Percentiles rank a stretch among this genome's conserved stretches.
phyloP scores from a whole-genome alignment of 2,888 invertebrate genomes.

The Hartigia nigra region DNA sequence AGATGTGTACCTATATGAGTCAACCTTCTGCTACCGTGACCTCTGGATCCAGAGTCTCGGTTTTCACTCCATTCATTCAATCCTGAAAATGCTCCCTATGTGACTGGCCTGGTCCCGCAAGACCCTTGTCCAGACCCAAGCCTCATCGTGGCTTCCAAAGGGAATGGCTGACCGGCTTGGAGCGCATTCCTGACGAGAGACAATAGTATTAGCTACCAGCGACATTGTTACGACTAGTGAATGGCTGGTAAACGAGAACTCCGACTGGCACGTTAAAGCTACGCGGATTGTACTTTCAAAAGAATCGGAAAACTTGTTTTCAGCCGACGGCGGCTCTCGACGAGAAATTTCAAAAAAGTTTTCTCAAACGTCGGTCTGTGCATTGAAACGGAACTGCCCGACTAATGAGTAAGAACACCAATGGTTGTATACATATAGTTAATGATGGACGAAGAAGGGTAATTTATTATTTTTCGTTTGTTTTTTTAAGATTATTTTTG shows the following conservation, averaged over 20 bases:
- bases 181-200: slow-evolving; percentile 1
- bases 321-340: not conserved
- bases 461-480: not conserved
- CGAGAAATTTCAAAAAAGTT: not conserved
- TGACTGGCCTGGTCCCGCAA: not conserved
- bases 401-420: not conserved
- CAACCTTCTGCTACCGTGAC: slow-evolving; percentile 7
- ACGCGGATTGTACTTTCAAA: not conserved
- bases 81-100: slow-evolving; percentile 15
- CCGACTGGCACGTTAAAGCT: not conserved
- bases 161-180: not conserved
- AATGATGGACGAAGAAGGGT: not conserved
- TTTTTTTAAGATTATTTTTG: not conserved
- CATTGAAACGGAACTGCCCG: not conserved
- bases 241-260: slow-evolving; percentile 13
- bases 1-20: not conserved
- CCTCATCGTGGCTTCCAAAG: not conserved
- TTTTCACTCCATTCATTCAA: slow-evolving; percentile 11
- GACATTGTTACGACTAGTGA: slow-evolving; percentile 15
- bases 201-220: slow-evolving; percentile 12
- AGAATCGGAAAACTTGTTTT: slow-evolving; percentile 8
- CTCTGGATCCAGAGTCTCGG: not conserved
- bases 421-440: no score
- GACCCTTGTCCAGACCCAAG: not conserved
- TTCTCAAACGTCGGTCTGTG: not conserved